A percentile compares a stretch with the other conserved stretches of the same genome.
phyloP scores from a whole-genome alignment of 2,888 invertebrate genomes.

The Lomographa bimaculata region DNA sequence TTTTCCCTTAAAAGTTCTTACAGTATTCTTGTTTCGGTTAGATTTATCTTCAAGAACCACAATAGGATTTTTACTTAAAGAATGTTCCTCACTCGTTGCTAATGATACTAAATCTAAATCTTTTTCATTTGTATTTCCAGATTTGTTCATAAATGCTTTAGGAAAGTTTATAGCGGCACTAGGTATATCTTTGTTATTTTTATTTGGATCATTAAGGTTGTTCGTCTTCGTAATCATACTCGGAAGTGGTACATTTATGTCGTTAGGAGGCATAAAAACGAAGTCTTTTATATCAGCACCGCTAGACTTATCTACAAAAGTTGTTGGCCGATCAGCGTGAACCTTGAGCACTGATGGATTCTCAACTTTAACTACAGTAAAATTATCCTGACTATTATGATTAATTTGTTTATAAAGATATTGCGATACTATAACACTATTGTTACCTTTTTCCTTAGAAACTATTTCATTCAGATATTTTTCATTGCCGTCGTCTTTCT shows the following conservation, averaged over 20 bases:
- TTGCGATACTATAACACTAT: constrained; percentile 22
- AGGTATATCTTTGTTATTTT: not conserved
- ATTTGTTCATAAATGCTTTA: not conserved
- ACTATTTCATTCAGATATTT: not conserved
- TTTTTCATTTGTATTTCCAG: not conserved
- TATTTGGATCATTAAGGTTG: constrained; percentile 10
- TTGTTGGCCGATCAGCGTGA: not conserved
- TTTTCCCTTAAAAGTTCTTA: not conserved
- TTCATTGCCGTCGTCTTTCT: not conserved
- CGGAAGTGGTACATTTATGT: constrained; percentile 2
- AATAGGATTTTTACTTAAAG: constrained; percentile 20
- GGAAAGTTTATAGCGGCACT: not conserved
- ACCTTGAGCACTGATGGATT: too few relatives aligned
- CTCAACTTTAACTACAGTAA: constrained; percentile 33
- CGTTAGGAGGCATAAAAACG: constrained; percentile 36
- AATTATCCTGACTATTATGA: constrained; percentile 28
- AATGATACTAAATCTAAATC: too few relatives aligned
- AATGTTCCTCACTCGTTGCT: constrained; percentile 2
- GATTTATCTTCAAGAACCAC: constrained; percentile 16
- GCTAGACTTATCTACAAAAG: not conserved
- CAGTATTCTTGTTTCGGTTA: not conserved
- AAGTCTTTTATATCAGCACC: constrained; percentile 24
- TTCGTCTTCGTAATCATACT: constrained; percentile 19
- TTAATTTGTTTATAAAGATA: constrained; percentile 36
- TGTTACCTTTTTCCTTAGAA: not conserved